These are phyloP conservation scores for Pholis gunnellus DNA, from an alignment of 2,113 vertebrate genomes.

Conservation along the genomic window DNA sequence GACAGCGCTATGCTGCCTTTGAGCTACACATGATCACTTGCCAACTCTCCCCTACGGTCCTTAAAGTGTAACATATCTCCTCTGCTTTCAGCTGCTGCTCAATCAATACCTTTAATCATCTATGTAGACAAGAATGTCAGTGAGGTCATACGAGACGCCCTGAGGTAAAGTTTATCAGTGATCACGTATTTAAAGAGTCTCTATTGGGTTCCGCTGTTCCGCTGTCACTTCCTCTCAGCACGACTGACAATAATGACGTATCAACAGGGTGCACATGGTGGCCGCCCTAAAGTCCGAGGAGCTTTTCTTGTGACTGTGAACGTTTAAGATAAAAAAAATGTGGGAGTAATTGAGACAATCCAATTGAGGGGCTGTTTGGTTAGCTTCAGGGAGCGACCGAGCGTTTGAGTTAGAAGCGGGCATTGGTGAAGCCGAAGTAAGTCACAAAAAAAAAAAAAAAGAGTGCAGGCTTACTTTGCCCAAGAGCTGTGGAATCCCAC, in stretches of 20 bases:
- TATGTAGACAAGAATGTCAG: constrained; percentile 20
- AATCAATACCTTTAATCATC: constrained; percentile 22
- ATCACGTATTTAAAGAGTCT: constrained; percentile 35
- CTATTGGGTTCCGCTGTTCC: constrained; percentile 16
- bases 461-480: not conserved
- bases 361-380: not conserved
- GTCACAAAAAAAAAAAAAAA: not conserved
- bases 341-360: not conserved
- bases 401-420: not conserved
- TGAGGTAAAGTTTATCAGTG: constrained; percentile 6
- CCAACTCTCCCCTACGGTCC: not conserved
- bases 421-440: not conserved
- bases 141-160: not conserved
- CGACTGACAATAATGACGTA: not conserved
- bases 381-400: constrained; percentile 3
- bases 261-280: not conserved
- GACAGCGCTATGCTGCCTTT: not conserved
- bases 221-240: constrained; percentile 35
- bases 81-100: constrained; percentile 18
- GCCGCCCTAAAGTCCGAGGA: constrained; percentile 22
- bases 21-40: not conserved
- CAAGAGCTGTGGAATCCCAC: not conserved
- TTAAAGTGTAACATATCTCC: constrained; percentile 1
- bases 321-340: not conserved
- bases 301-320: not conserved